Base-by-base conservation (phyloP, 2,888 invertebrate genomes). In the Chydorus sphaericus region DNA sequence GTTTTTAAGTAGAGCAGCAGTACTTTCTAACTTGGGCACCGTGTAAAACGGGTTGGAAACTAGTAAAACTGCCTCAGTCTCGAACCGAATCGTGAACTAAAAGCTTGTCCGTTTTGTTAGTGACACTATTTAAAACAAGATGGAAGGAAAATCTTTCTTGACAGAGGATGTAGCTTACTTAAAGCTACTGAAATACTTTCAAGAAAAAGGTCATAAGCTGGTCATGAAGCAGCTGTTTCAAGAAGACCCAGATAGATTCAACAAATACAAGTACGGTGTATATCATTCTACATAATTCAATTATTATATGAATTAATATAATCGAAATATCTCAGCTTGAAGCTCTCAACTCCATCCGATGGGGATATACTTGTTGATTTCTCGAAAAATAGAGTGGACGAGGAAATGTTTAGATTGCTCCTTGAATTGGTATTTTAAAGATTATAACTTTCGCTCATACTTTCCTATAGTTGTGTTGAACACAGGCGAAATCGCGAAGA, bases 281-380 rank as follows among this genome's bases (percentile, higher is more conserved):
- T n/a, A n/a, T 38, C 4, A 20, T 48, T 44, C 20, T n/a, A n/a
- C n/a, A n/a, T n/a, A n/a, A 10, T 23, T 23, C 11, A 37, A 36
- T 53, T 16, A 36, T 23, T 39, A 5, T n/a, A 20, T 38, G 14
- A 26, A 16, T 11, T 39, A 31, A 8, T 29, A 18, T 33, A 54
- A 8, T 67, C 69, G n/a, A 69, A 92, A 91, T 68, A 73, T 86
- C 60, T n/a, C n/a, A n/a, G n/a, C n/a, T n/a, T n/a, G n/a, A 77
- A 75, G 54, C 70, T 93, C 57, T 69, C 76, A 33, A 91, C 91
- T 0, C 87, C 88, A 6, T 75, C 78, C 57, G 90, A 92, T 76
- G 96, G 96, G 7, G 83, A 88, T 28, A 83, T 97, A 64, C 76
- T 98, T 37, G 69, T 98, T 64, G 98, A 99, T 73, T 98, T 85